Percentiles rank a stretch among this genome's conserved stretches.
These are phyloP conservation scores for Bombus soroeensis DNA, from an alignment of 1,140 invertebrate genomes.

Conservation along the genomic window DNA sequence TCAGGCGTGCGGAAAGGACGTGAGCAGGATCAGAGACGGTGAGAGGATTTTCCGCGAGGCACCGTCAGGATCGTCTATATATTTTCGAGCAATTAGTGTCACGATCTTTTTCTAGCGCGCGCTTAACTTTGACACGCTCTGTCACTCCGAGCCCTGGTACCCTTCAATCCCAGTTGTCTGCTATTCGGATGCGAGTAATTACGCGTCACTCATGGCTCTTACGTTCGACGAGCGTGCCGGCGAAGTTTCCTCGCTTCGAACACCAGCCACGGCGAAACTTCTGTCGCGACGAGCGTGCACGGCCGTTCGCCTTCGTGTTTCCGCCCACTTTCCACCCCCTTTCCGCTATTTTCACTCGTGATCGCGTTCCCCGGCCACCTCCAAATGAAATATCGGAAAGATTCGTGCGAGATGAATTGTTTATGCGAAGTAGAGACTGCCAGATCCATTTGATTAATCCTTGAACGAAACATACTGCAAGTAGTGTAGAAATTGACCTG, in stretches of 20 bases:
- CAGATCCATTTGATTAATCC: background rate
- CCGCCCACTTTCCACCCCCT: background rate
- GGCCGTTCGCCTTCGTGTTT: background rate
- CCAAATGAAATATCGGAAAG: conserved; percentile 7
- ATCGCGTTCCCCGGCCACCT: background rate
- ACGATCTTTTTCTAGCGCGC: conserved; percentile 68
- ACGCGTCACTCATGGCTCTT: conserved; percentile 72
- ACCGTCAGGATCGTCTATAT: conserved; percentile 55
- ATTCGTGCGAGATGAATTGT: conserved; percentile 1
- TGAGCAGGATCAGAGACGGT: conserved; percentile 10
- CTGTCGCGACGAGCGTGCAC: conserved; percentile 51
- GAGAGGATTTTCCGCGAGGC: conserved; percentile 41
- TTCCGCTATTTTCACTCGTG: background rate
- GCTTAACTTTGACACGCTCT: conserved; percentile 70
- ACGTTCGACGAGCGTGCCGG: conserved; percentile 66
- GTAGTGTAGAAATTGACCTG: background rate
- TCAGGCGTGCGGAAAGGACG: conserved; percentile 25
- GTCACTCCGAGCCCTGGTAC: conserved; percentile 66
- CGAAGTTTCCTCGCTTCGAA: conserved; percentile 64
- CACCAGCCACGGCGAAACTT: conserved; percentile 55
- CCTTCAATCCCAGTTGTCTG: conserved; percentile 71
- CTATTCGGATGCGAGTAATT: conserved; percentile 72
- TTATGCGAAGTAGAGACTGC: background rate
- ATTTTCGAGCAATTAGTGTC: conserved; percentile 71
- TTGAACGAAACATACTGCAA: background rate